phyloP scores from a whole-genome alignment of 2,113 vertebrate genomes.

The Pogona vitticeps region DNA sequence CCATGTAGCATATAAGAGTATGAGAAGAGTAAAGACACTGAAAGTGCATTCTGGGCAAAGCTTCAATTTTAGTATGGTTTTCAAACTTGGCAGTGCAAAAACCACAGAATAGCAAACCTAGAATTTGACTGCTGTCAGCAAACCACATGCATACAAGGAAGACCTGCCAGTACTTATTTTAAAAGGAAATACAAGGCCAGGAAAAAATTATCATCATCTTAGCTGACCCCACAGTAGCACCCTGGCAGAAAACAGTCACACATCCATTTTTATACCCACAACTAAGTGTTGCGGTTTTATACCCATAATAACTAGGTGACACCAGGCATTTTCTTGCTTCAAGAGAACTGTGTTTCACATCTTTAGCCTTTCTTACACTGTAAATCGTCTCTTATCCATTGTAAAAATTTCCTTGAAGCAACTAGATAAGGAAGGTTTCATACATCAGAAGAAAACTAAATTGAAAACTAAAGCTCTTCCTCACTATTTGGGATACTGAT shows the following conservation, averaged over 20 bases:
- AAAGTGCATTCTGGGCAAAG: constrained; percentile 13
- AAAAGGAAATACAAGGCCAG: not conserved
- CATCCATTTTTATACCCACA: not conserved
- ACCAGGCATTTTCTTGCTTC: not conserved
- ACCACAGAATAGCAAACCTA: constrained; percentile 8
- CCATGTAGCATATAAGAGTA: not conserved
- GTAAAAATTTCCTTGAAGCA: not conserved
- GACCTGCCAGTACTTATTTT: not conserved
- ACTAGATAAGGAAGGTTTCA: not conserved
- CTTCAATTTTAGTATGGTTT: not conserved
- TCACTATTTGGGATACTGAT: not conserved
- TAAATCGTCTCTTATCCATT: not conserved
- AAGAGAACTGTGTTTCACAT: not conserved
- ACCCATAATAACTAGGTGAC: not conserved
- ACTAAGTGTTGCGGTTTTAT: not conserved
- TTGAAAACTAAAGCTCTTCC: no score
- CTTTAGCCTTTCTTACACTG: not conserved
- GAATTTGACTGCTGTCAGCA: constrained; percentile 14
- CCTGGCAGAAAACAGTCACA: not conserved
- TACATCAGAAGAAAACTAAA: not conserved
- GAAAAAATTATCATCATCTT: not conserved
- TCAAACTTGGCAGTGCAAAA: not conserved
- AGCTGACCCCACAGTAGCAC: not conserved
- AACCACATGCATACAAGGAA: not conserved
- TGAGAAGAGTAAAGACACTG: constrained; percentile 19